phyloP scores from a whole-genome alignment of 1,140 invertebrate species.

The Archegozetes longisetosus region DNA sequence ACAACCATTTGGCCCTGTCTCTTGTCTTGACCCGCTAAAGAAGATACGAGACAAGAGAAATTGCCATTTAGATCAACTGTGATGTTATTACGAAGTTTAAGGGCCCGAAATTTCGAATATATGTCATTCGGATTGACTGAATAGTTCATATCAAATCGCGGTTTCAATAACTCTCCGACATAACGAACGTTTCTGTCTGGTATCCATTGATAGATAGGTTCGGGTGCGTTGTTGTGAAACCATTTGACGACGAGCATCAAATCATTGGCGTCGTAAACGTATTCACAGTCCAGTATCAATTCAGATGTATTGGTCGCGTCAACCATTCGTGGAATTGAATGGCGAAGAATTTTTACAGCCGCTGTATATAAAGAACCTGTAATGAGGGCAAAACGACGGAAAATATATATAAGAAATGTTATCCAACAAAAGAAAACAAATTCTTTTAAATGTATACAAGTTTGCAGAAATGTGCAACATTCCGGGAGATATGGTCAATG shows the following conservation, averaged over 20 bases:
- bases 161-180: conserved; percentile 12
- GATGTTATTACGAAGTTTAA: background rate
- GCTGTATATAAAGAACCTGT: background rate
- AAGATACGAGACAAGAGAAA: conserved; percentile 22
- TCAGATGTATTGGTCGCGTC: background rate
- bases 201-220: conserved; percentile 28
- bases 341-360: background rate
- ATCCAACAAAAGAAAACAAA: background rate
- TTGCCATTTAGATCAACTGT: conserved; percentile 19
- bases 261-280: conserved; percentile 21
- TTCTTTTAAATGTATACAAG: background rate
- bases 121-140: conserved; percentile 1
- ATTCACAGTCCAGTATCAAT: conserved; percentile 25
- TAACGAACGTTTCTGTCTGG: conserved; percentile 19
- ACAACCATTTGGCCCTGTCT: conserved; percentile 19
- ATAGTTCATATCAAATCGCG: conserved; percentile 11
- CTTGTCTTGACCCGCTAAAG: conserved; percentile 21
- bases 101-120: conserved; percentile 13
- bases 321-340: background rate
- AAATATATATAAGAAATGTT: background rate
- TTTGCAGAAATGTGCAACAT: too few relatives aligned
- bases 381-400: background rate
- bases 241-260: conserved; percentile 24
- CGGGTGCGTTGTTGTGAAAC: conserved; percentile 24
- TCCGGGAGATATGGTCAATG: background rate